Base-by-base conservation (phyloP, 2,797 vertebrate species). In the Sebastes alutus region DNA sequence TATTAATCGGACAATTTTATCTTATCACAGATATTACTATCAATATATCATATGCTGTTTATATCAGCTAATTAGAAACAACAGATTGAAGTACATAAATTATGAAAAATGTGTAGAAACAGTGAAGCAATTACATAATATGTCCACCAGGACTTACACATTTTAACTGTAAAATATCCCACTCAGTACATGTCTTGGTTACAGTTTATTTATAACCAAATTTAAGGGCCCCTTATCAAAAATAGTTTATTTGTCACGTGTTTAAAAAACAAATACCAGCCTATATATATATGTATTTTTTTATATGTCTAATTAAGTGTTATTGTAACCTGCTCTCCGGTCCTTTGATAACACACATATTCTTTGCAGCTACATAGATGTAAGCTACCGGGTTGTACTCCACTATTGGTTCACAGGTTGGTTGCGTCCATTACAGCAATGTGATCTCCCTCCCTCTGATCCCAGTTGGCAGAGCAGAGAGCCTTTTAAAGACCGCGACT, bases 401-500 rank as follows among this genome's bases (percentile, higher is more conserved):
- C 58, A 54, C 77, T 60, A 46, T 72, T 83, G 86, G 78, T 86
- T 90, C 81, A 81, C 89, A 83, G 90, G 87, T 92, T 90, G 88
- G 84, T 86, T 85, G 86, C 68, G 42, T 84, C 89, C 81, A 92
- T 92, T 91, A 89, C 64, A 72, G 80, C 83, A 63, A 72, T 85
- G 90, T 88, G 84, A 93, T 93, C 78, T 75, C 81, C 74, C 82
- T 87, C 87, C 71, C 86, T 91, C 86, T 88, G 88, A 91, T 91
- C 89, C 84, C 80, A 68, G 81, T 93, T 92, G 93, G 91, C 93
- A 93, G 83, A 85, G 77, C 75, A 82, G 85, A 87, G 77, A 86
- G 89, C 87, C 88, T 93, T 94, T 94, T 93, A 91, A 93, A 94
- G 92, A 89, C 90, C 78, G 84, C 86, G 54, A 92, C 93, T 92